Conservation (phyloP, 2,797 vertebrate species). For the Pipistrellus nathusii region DNA sequence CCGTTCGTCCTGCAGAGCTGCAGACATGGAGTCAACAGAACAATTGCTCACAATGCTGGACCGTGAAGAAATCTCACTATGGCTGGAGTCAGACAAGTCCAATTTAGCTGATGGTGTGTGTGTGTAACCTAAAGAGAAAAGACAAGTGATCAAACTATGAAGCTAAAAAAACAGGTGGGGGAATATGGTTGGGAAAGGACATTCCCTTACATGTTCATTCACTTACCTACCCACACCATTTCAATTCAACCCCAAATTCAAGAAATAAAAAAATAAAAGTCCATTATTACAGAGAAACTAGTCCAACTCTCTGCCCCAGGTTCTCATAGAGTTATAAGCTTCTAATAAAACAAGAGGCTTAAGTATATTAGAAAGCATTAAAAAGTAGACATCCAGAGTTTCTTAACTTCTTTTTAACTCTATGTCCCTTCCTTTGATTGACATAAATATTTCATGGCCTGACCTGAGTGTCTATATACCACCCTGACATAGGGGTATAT, state of each 20-base stretch:
- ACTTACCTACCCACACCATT: background rate
- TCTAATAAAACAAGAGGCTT: constrained; percentile 45
- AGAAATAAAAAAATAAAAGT: background rate
- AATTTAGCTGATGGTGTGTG: constrained; percentile 91
- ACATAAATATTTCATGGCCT: constrained; percentile 22
- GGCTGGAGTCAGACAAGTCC: constrained; percentile 95
- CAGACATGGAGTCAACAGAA: constrained; percentile 94
- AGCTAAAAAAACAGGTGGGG: background rate
- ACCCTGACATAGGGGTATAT: background rate
- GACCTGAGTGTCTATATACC: background rate
- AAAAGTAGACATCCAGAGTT: background rate
- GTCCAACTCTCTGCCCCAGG: background rate
- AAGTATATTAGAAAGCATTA: constrained; percentile 12
- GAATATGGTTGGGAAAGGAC: background rate
- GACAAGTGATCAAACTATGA: constrained; percentile 49
- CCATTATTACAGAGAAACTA: constrained; percentile 17
- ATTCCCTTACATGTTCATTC: background rate
- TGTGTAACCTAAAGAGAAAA: constrained; percentile 89
- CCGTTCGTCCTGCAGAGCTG: constrained; percentile 90
- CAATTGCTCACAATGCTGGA: constrained; percentile 96
- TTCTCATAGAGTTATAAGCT: constrained; percentile 31
- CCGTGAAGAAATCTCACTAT: constrained; percentile 97
- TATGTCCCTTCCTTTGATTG: background rate
- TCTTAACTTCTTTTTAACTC: constrained; percentile 47
- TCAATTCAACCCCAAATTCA: constrained; percentile 4